These are phyloP conservation scores for Ladona fulva DNA, from an alignment of 1,140 invertebrate genomes.

Conservation along the genomic window DNA sequence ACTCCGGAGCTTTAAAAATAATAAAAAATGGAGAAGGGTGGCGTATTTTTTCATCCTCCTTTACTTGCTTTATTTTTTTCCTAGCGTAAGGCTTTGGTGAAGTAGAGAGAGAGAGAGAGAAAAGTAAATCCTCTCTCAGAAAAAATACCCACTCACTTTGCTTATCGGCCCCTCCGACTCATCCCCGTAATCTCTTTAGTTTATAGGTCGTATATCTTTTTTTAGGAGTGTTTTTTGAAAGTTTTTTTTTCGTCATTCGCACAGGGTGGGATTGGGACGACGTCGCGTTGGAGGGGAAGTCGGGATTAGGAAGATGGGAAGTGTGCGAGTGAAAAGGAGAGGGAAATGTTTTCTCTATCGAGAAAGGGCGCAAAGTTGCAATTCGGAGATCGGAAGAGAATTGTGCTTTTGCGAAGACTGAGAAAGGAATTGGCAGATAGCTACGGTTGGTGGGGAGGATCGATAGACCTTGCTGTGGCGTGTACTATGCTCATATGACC, in stretches of 20 bases:
- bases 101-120: background rate
- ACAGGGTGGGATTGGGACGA: no score
- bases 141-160: background rate
- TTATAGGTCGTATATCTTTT: conserved; percentile 5
- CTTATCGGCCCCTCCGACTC: background rate
- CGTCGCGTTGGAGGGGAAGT: no score
- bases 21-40: conserved; percentile 6
- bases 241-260: background rate
- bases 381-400: no score
- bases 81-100: background rate
- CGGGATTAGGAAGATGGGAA: no score
- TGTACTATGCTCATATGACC: no score
- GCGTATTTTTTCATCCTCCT: background rate
- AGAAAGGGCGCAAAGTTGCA: no score
- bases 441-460: no score
- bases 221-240: background rate
- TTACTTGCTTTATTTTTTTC: background rate
- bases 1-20: background rate
- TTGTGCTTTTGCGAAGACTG: no score
- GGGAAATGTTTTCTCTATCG: no score
- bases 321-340: no score
- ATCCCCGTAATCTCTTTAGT: conserved; percentile 5
- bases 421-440: no score
- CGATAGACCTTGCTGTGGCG: no score
- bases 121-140: background rate